Evolutionary conservation across 2,888 invertebrate species (phyloP).

Genomic region (Pristionchus maxplancki): DNA sequence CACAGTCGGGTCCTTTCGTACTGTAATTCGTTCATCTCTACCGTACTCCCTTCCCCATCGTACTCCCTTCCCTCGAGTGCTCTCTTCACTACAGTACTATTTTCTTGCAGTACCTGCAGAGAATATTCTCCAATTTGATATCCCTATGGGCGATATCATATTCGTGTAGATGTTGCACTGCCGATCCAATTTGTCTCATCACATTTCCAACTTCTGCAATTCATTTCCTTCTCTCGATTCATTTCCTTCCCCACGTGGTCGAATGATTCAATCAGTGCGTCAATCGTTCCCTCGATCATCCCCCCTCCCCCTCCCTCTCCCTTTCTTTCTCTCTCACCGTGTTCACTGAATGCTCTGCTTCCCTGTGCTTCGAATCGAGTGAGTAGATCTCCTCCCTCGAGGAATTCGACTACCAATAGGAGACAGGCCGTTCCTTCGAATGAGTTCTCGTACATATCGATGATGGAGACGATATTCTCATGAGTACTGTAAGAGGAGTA

Average conservation of each 20-base stretch:
- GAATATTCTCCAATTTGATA: conserved; percentile 86
- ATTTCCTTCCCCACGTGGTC: not conserved
- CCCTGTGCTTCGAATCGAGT: conserved; percentile 95
- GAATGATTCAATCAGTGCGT: not conserved
- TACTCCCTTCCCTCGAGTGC: no score
- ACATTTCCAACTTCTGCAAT: conserved; percentile 90
- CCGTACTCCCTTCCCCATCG: not conserved
- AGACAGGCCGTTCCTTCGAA: conserved; percentile 92
- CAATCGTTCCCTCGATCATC: not conserved
- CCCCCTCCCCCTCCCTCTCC: not conserved
- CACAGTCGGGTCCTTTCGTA: conserved; percentile 84
- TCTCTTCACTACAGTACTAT: no score
- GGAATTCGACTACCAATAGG: conserved; percentile 87
- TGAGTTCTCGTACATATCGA: conserved; percentile 96
- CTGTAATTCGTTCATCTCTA: conserved; percentile 55
- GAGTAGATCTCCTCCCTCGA: conserved; percentile 98
- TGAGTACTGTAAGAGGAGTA: conserved; percentile 84
- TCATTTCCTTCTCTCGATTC: not conserved
- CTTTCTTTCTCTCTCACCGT: conserved; percentile 82
- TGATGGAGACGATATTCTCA: conserved; percentile 91
- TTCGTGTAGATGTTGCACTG: conserved; percentile 93
- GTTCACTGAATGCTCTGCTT: conserved; percentile 95
- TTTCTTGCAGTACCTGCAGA: conserved; percentile 84
- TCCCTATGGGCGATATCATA: conserved; percentile 87
- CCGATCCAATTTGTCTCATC: conserved; percentile 95